Base-by-base conservation (phyloP, 2,888 invertebrate genomes). In the Cheilosia vernalis region DNA sequence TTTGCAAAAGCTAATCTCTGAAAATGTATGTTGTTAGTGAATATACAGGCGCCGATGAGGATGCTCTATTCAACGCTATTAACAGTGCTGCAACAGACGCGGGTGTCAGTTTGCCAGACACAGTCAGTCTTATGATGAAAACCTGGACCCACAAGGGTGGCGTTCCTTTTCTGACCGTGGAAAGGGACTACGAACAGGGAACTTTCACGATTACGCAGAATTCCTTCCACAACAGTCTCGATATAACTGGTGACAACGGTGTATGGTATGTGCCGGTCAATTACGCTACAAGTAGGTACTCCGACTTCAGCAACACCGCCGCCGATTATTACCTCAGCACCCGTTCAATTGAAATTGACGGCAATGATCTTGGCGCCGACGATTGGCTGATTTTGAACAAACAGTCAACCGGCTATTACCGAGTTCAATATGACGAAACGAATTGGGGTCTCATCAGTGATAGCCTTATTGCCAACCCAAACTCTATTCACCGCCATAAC, bases 401-500 rank as follows among this genome's bases (percentile, higher is more conserved):
- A n/a, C n/a, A n/a, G n/a, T n/a, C n/a, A n/a, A n/a, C n/a, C n/a
- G n/a, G n/a, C n/a, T n/a, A n/a, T n/a, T n/a, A n/a, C 91, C 93
- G 96, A 88, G 94, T 96, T 4, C 95, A 95, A 89, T 97, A 97
- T 87, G 96, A 96, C 56, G 87, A 88, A 0, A 89, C 90, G 0
- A 96, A 96, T 89, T 97, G 96, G 96, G 89, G 92, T 0, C 92
- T 94, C 0, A 93, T 97, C 2, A 94, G 93, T 19, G 92, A 93
- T n/a, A 94, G 88, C 94, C 58, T 93, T 95, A 93, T 94, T 15
- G 92, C 93, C 2, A 93, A 93, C 6, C 95, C 94, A 80, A 92
- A 93, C 88, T 94, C 94, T 73, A 96, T 98, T 76, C 94, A 96
- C 87, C 93, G 95, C 0, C 95, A 95, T 63, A 97, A 97, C 90